Evolutionary conservation across 2,797 vertebrate genomes (phyloP).

Genomic region (Platalea minor): DNA sequence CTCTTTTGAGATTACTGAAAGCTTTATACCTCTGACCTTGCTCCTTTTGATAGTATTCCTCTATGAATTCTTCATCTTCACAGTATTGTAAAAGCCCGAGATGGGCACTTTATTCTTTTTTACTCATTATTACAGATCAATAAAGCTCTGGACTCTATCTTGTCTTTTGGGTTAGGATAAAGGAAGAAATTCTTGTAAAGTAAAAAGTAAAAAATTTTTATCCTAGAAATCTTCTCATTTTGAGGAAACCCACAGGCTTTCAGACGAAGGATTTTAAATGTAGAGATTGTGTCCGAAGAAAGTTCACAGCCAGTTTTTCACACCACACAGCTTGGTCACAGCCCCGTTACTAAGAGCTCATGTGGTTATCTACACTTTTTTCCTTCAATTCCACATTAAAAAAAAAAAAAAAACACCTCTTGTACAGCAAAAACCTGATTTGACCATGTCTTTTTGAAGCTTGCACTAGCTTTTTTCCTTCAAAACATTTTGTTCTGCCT

Average conservation of each 20-base stretch:
- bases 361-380: slow-evolving; percentile 5
- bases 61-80: slow-evolving; percentile 14
- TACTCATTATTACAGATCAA: not conserved
- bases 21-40: not conserved
- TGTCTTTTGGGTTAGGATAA: not conserved
- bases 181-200: not conserved
- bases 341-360: not conserved
- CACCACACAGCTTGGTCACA: not conserved
- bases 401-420: not conserved
- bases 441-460: not conserved
- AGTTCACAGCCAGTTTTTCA: slow-evolving; percentile 11
- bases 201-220: not conserved
- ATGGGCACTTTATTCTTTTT: slow-evolving; percentile 11
- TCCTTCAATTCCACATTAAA: not conserved
- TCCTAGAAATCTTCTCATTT: not conserved
- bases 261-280: slow-evolving; percentile 31
- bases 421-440: not conserved
- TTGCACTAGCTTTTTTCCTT: not conserved
- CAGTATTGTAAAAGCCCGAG: not conserved
- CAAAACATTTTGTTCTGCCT: slow-evolving; percentile 20
- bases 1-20: not conserved
- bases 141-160: not conserved
- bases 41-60: not conserved
- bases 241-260: not conserved
- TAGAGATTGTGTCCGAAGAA: not conserved